Base-by-base conservation (phyloP, 2,888 invertebrate species). In the Ptychoptera contaminata region DNA sequence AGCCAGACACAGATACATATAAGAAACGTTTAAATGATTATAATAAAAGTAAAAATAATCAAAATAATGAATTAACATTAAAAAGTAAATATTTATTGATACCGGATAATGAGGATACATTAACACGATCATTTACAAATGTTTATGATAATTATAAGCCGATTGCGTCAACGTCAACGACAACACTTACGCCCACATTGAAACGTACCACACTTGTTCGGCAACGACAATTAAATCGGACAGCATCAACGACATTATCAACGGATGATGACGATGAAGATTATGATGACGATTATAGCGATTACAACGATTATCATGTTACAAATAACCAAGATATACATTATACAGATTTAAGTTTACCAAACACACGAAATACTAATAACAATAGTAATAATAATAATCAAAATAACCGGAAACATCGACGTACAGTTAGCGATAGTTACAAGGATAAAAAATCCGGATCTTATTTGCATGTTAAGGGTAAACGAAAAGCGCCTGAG, bases 401-500 rank as follows among this genome's bases (percentile, higher is more conserved):
- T 57, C 61, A 29, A 62, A 14, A 11, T 30, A 14, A 37, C 36
- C 34, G 68, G 42, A 67, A 68, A 32, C 67, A 69, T 50, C 65
- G 76, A 37, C 66, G 77, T 53, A 74, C 76, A 16, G 69, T 71
- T n/a, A 79, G 77, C 56, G 77, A 78, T 62, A 69, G 69, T 12
- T 69, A 73, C 16, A 70, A 71, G 51, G 72, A 71, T 48, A 70
- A 72, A 40, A 72, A 72, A 50, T 69, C 75, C 9, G 73, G 73
- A 5, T 64, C 68, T 3, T 69, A 68, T 52, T 60, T 68, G 16
- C 79, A 83, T 65, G 82, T 83, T 1, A 81, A 80, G 51, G 83
- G 83, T 16, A 84, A 84, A 59, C 65, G 83, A 42, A 75, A 73
- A 55, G 83, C 83, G 1, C 83, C 83, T 1, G 72, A 70, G 50